phyloP scores from a whole-genome alignment of 2,888 invertebrate genomes.

The Harpagoxenus sublaevis region DNA sequence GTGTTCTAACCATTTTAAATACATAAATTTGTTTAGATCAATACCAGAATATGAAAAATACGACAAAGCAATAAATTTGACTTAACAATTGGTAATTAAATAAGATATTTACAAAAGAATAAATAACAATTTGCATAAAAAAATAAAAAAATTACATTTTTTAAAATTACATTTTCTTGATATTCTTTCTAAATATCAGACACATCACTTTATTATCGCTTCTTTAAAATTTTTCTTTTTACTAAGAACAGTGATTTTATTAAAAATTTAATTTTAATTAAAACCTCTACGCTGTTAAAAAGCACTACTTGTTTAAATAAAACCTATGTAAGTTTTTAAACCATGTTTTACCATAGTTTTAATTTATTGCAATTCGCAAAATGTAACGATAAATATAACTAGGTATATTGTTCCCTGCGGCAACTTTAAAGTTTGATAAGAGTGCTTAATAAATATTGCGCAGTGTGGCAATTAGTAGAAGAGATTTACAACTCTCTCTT shows the following conservation, averaged over 20 bases:
- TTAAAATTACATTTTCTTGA: background rate
- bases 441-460: slow-evolving; percentile 8
- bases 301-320: background rate
- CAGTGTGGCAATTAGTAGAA: background rate
- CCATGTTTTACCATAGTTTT: background rate
- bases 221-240: background rate
- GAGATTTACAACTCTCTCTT: slow-evolving; percentile 1
- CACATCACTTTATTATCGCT: background rate
- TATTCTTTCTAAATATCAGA: background rate
- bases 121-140: background rate
- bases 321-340: background rate
- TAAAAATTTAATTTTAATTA: background rate
- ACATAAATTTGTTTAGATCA: background rate
- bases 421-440: slow-evolving; percentile 4
- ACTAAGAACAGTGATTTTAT: background rate
- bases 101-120: background rate
- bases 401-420: background rate
- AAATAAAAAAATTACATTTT: background rate
- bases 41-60: background rate
- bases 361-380: background rate
- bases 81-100: background rate
- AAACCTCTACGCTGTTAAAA: background rate
- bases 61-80: background rate
- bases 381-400: background rate
- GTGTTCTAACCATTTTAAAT: background rate